These are phyloP conservation scores for Hirundichthys speculiger DNA, from an alignment of 2,113 vertebrate genomes.

Conservation along the genomic window DNA sequence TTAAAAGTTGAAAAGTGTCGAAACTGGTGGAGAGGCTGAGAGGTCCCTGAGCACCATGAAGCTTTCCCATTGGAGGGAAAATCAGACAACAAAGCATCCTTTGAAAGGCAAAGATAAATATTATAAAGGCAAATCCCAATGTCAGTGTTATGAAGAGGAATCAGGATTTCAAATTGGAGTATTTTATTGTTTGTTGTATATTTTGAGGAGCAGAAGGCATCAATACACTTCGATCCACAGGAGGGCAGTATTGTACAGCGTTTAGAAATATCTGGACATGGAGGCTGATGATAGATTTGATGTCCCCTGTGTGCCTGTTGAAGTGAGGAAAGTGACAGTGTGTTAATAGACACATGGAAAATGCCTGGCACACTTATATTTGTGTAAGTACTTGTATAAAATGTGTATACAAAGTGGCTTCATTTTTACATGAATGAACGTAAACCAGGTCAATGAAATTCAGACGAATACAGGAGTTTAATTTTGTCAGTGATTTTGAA, in stretches of 20 bases:
- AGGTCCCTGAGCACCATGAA: slow-evolving; percentile 13
- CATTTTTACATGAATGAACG: not conserved
- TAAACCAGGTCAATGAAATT: not conserved
- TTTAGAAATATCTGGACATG: not conserved
- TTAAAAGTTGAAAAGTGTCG: slow-evolving; percentile 42
- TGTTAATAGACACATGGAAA: too few relatives aligned
- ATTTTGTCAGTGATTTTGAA: too few relatives aligned
- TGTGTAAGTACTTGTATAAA: not conserved
- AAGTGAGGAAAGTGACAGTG: not conserved
- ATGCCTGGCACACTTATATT: not conserved
- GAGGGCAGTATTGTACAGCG: slow-evolving; percentile 72
- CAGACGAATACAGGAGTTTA: too few relatives aligned
- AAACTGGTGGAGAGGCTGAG: slow-evolving; percentile 36
- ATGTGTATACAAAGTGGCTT: not conserved
- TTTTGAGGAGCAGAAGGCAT: not conserved
- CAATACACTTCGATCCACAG: slow-evolving; percentile 50
- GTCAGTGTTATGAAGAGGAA: too few relatives aligned
- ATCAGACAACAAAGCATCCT: slow-evolving; percentile 19
- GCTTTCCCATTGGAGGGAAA: slow-evolving; percentile 5
- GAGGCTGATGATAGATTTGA: slow-evolving; percentile 6
- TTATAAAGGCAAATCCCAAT: not conserved
- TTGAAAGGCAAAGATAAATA: slow-evolving; percentile 2
- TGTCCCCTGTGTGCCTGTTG: not conserved
- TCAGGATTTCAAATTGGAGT: too few relatives aligned
- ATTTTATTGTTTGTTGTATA: not conserved